A percentile compares a stretch with the other conserved stretches of the same genome.
Conservation (phyloP, 2,797 vertebrate species). For the Phataginus tricuspis region DNA sequence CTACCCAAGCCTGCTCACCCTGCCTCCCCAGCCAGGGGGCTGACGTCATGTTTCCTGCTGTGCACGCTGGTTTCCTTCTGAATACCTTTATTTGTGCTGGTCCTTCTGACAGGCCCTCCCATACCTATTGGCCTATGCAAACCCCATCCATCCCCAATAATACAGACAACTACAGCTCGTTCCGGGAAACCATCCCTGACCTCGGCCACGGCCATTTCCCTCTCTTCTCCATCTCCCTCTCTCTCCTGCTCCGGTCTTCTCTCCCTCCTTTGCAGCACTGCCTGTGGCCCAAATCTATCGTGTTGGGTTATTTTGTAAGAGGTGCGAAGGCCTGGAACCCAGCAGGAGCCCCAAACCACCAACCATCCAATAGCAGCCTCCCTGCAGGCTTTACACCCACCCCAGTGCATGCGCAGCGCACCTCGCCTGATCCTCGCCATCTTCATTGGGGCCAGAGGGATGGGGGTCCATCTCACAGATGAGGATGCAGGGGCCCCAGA, state of each 20-base stretch:
- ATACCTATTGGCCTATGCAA: accelerated
- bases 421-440: not conserved
- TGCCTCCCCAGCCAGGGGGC: not conserved
- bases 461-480: not conserved
- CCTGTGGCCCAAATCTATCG: accelerated
- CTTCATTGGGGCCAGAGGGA: not conserved
- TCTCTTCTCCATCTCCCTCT: slow-evolving; percentile 83
- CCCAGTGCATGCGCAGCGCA: accelerated
- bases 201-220: slow-evolving; percentile 80
- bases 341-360: not conserved
- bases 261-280: slow-evolving; percentile 56
- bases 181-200: not conserved
- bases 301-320: not conserved
- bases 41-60: not conserved
- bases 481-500: not conserved
- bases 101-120: not conserved
- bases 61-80: not conserved
- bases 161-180: accelerated
- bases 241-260: not conserved
- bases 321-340: not conserved
- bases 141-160: not conserved
- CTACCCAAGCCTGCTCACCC: not conserved
- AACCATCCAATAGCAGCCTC: not conserved
- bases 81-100: not conserved
- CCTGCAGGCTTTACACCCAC: not conserved